Evolutionary conservation across 2,113 vertebrate genomes (phyloP), one percentile per base, ranked within the genome.

Genomic region (Clarias batrachus): DNA sequence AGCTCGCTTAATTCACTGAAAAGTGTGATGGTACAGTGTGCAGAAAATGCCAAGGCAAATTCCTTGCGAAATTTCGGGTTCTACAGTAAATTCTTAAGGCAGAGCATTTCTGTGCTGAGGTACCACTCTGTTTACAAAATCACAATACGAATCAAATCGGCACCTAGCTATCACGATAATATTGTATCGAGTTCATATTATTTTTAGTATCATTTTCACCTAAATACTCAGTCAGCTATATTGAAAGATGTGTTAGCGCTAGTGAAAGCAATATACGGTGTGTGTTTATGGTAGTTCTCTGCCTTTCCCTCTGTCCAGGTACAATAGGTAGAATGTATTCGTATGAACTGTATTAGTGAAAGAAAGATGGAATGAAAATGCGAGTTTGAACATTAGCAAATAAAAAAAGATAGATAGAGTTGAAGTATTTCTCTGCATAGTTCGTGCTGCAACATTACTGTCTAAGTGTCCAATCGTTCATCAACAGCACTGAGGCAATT

Each of bases 371-470:
- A 73, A 37, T n/a, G 8, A 73, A 23, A 73, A 41, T 16, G 33
- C 48, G 0, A 41, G 37, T 41, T 9, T 70, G 5, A 17, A 33
- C 14, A 11, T 52, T 54, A 14, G 73, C 21, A 52, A 25, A 48
- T 74, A 23, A 74, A 74, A 33, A 8, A 10, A 25, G 10, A 25
- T 4, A 60, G 19, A 60, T 1, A 66, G 12, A 3, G 4, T 12
- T 27, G 63, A 37, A 37, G 33, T 37, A 37, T 37, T 37, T 37
- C 33, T 2, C 2, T n/a, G 63, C 27, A 14, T 74, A 1, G 9
- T 41, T 74, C 23, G 10, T 76, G 41, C 41, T 76, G 23, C 41
- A 76, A 52, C 73, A 76, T 76, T 52, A 76, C 73, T 76, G 73
- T 37, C 1, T 33, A 71, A 76, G 41, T 76, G 73, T 37, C 1